Percentiles rank a stretch among this genome's conserved stretches.
Conservation (phyloP, 2,797 vertebrate species). For the Cryptoblepharus egeriae region DNA sequence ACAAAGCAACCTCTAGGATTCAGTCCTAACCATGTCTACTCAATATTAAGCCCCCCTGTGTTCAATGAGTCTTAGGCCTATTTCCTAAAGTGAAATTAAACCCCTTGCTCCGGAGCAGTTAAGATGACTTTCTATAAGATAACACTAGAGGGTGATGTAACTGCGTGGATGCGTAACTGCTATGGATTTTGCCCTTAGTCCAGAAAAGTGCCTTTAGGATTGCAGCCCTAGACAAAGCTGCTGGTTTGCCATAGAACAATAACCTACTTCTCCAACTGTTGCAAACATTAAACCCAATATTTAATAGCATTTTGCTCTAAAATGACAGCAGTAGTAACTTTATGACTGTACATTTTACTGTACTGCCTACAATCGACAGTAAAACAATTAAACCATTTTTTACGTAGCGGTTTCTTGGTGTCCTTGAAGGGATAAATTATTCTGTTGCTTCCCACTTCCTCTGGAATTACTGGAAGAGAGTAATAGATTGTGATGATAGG, state of each 20-base stretch:
- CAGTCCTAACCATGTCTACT: too few relatives aligned
- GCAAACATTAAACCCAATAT: neutral
- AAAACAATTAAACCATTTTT: neutral
- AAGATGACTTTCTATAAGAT: too few relatives aligned
- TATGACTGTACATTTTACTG: neutral
- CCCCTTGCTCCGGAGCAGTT: too few relatives aligned
- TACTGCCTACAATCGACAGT: neutral
- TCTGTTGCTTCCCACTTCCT: conserved; percentile 26
- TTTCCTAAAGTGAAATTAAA: too few relatives aligned
- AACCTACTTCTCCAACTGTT: neutral
- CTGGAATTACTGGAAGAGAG: conserved; percentile 22
- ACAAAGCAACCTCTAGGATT: neutral
- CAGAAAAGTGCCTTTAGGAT: too few relatives aligned
- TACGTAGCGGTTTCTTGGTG: neutral
- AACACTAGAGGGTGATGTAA: too few relatives aligned
- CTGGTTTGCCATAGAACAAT: neutral
- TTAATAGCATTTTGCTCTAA: neutral
- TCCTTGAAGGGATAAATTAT: conserved; percentile 36
- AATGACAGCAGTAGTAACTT: neutral
- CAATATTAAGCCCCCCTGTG: too few relatives aligned
- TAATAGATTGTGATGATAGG: conserved; percentile 39
- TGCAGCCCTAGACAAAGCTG: too few relatives aligned
- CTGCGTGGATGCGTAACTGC: too few relatives aligned
- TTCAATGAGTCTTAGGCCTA: too few relatives aligned
- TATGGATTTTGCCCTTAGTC: too few relatives aligned